A percentile compares a stretch with the other conserved stretches of the same genome.
These are phyloP conservation scores for Perithous albicinctus DNA, from an alignment of 2,888 invertebrate genomes.

Conservation along the genomic window DNA sequence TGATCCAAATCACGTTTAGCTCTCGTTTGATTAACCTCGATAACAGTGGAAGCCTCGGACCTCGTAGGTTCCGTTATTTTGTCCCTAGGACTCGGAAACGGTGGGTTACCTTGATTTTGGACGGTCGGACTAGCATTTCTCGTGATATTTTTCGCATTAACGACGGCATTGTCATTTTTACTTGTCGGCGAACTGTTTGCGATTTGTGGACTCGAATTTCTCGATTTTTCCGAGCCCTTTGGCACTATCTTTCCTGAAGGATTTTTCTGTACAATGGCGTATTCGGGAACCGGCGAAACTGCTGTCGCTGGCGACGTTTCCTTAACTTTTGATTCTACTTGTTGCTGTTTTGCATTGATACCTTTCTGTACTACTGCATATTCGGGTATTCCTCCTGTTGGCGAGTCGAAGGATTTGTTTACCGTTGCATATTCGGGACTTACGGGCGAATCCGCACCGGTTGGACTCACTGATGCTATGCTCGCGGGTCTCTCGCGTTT, in stretches of 20 bases:
- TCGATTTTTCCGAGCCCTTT: slow-evolving; percentile 54
- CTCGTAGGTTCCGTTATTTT: slow-evolving; percentile 41
- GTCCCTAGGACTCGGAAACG: slow-evolving; percentile 40
- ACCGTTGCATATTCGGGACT: slow-evolving; percentile 81
- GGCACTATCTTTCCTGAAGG: slow-evolving; percentile 53
- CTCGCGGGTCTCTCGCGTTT: slow-evolving; percentile 80
- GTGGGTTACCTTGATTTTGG: slow-evolving; percentile 26
- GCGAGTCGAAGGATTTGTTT: slow-evolving; percentile 76
- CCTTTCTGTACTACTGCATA: slow-evolving; percentile 81
- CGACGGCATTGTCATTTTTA: slow-evolving; percentile 63
- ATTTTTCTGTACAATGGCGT: slow-evolving; percentile 81
- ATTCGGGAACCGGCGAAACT: slow-evolving; percentile 77
- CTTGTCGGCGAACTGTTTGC: slow-evolving; percentile 46
- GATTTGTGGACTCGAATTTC: slow-evolving; percentile 46
- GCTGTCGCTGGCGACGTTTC: slow-evolving; percentile 38
- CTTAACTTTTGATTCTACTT: slow-evolving; percentile 15
- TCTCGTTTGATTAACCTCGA: slow-evolving; percentile 67
- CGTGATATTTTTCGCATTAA: slow-evolving; percentile 60
- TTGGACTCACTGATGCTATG: slow-evolving; percentile 75
- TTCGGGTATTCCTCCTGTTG: slow-evolving; percentile 76
- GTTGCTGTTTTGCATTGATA: slow-evolving; percentile 70
- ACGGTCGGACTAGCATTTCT: slow-evolving; percentile 74
- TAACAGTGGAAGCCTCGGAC: slow-evolving; percentile 41
- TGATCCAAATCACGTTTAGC: slow-evolving; percentile 70
- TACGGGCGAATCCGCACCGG: slow-evolving; percentile 71